A percentile compares a stretch with the other conserved stretches of the same genome.
Conservation (phyloP, 2,113 vertebrate species). For the Caloenas nicobarica region DNA sequence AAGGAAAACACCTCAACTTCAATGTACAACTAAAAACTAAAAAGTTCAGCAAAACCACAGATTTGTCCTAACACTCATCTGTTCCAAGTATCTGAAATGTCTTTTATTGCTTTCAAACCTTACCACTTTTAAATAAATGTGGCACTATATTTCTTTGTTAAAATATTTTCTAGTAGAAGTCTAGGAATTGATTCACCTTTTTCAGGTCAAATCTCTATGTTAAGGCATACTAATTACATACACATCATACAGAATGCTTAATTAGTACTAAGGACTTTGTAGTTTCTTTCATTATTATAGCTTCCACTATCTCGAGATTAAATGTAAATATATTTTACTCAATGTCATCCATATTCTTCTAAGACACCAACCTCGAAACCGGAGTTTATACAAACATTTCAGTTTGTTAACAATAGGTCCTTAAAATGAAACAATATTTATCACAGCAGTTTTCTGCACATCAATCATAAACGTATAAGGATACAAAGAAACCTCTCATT, state of each 20-base stretch:
- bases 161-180: neutral
- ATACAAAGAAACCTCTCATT: neutral
- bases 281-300: neutral
- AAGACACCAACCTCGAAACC: neutral
- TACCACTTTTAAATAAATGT: neutral
- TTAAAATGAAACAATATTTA: neutral
- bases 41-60: neutral
- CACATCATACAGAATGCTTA: neutral
- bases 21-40: fast-evolving
- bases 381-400: neutral
- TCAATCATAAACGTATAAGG: neutral
- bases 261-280: neutral
- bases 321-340: neutral
- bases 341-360: neutral
- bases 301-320: neutral
- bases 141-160: neutral
- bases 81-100: neutral
- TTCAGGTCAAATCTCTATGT: neutral
- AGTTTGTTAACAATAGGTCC: neutral
- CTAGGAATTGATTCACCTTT: neutral
- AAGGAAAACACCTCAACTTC: neutral
- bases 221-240: neutral
- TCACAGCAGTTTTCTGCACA: neutral
- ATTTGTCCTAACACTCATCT: neutral
- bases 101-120: neutral